These are phyloP conservation scores for Vulpes lagopus DNA, from an alignment of 2,113 vertebrate genomes.

Conservation along the genomic window DNA sequence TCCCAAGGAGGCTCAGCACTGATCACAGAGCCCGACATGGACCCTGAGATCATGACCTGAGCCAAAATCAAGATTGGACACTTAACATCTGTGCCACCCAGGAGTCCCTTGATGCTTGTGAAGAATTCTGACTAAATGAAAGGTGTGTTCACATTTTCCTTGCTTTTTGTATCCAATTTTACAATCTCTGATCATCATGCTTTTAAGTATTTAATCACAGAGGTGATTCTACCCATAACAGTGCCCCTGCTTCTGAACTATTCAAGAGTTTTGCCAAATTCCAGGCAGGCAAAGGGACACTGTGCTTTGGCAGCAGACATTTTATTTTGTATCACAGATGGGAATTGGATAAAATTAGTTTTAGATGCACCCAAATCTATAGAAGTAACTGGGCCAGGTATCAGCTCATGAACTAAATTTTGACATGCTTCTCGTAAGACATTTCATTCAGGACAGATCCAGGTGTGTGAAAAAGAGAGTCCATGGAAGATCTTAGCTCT, in stretches of 20 bases:
- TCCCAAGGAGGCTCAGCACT: neutral
- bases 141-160: fast-evolving
- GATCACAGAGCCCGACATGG: neutral
- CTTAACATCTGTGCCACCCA: neutral
- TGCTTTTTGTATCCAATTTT: neutral
- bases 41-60: neutral
- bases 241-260: neutral
- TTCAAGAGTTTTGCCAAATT: neutral
- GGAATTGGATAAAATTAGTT: neutral
- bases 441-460: neutral
- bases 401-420: neutral
- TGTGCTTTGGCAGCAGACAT: neutral
- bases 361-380: neutral
- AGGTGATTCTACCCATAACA: neutral
- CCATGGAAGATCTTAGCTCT: neutral
- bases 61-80: neutral
- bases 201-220: neutral
- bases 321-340: neutral
- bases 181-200: neutral
- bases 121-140: neutral
- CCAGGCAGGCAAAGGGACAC: neutral
- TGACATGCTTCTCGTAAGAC: neutral
- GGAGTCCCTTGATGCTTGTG: neutral
- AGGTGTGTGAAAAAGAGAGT: neutral
- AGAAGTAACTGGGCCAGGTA: neutral